phyloP scores from a whole-genome alignment of 2,113 vertebrate genomes.

The Origma solitaria region DNA sequence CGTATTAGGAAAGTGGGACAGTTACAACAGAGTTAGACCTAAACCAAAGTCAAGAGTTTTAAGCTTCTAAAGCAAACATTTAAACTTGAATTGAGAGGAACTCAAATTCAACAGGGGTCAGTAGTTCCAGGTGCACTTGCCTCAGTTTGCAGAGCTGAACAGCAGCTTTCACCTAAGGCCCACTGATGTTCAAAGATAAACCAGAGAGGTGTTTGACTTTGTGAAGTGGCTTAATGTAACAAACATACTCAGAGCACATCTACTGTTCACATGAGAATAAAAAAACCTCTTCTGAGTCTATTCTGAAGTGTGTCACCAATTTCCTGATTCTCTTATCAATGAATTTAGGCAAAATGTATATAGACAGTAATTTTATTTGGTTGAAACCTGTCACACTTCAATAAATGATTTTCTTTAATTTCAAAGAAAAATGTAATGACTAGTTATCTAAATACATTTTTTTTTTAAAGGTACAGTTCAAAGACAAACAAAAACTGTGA shows the following conservation, averaged over 20 bases:
- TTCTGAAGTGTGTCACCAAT: not conserved
- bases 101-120: not conserved
- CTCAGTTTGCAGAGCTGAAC: not conserved
- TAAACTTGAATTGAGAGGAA: not conserved
- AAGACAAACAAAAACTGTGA: not conserved
- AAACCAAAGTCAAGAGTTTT: not conserved
- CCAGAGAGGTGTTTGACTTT: not conserved
- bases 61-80: not conserved
- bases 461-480: not conserved
- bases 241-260: not conserved
- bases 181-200: not conserved
- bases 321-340: not conserved
- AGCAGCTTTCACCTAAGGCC: not conserved
- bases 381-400: not conserved
- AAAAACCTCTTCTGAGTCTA: not conserved
- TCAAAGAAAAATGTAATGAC: not conserved
- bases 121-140: not conserved
- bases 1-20: not conserved
- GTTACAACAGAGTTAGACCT: not conserved
- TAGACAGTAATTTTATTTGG: not conserved
- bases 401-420: not conserved
- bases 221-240: not conserved
- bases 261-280: not conserved
- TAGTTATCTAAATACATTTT: not conserved
- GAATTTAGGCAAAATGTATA: not conserved